Percentiles rank a stretch among this genome's conserved stretches.
Conservation (phyloP, 2,888 invertebrate genomes). For the Drosophila paramelanica region DNA sequence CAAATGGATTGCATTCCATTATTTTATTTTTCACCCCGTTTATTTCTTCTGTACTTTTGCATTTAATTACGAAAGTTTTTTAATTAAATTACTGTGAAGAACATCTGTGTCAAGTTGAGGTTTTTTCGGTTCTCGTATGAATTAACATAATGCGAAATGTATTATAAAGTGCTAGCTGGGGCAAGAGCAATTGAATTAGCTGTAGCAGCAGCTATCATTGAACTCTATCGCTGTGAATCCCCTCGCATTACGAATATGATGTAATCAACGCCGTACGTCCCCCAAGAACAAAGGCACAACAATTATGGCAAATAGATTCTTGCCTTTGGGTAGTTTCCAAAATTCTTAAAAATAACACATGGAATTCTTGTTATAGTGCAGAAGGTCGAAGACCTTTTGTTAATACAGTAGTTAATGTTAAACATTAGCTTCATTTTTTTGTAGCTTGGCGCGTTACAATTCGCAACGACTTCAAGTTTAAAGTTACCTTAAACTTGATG, state of each 20-base stretch:
- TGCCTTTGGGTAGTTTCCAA: neutral
- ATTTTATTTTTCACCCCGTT: slow-evolving; percentile 14
- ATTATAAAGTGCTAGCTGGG: slow-evolving; percentile 14
- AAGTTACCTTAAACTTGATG: too few species aligned
- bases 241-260: slow-evolving; percentile 2
- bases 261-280: slow-evolving; percentile 12
- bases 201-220: slow-evolving; percentile 1
- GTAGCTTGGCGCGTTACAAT: too few species aligned
- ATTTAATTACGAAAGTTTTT: slow-evolving; percentile 80
- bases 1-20: slow-evolving; percentile 41
- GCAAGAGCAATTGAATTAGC: neutral
- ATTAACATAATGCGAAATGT: slow-evolving; percentile 43
- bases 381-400: too few species aligned
- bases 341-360: neutral
- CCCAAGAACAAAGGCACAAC: neutral
- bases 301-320: neutral
- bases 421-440: too few species aligned
- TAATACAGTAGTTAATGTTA: too few species aligned
- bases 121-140: slow-evolving; percentile 45
- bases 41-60: slow-evolving; percentile 55
- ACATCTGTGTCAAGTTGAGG: slow-evolving; percentile 76
- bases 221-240: slow-evolving; percentile 24
- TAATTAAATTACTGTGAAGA: slow-evolving; percentile 76
- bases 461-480: too few species aligned
- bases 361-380: neutral